Evolutionary conservation across 2,797 vertebrate species (phyloP).

Genomic region (Chelmon rostratus): DNA sequence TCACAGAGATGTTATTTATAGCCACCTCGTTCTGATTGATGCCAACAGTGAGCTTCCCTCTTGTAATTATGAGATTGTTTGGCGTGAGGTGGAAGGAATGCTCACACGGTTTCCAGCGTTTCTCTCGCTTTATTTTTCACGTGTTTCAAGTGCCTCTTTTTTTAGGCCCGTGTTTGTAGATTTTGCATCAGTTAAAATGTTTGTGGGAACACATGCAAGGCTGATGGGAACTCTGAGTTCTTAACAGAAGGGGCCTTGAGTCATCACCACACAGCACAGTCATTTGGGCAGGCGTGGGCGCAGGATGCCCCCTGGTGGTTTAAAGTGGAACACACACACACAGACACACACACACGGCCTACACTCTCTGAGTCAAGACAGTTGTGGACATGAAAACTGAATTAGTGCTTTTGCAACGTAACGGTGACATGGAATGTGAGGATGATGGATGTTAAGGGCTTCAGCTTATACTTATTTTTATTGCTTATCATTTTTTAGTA

Average conservation of each 20-base stretch:
- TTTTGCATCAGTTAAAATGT: constrained; percentile 78
- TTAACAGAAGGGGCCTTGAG: constrained; percentile 86
- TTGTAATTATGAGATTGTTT: constrained; percentile 38
- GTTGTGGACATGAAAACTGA: constrained; percentile 34
- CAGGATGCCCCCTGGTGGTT: constrained; percentile 83
- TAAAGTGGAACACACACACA: constrained; percentile 40
- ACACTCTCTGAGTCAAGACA: constrained; percentile 59
- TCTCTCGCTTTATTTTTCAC: constrained; percentile 19
- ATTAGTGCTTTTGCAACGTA: constrained; percentile 17
- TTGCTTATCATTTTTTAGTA: background rate
- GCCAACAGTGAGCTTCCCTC: constrained; percentile 41
- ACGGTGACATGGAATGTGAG: background rate
- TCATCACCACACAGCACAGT: constrained; percentile 75
- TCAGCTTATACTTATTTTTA: background rate
- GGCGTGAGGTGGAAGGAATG: constrained; percentile 33
- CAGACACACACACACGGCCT: constrained; percentile 18
- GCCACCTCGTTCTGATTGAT: constrained; percentile 42
- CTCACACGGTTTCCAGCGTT: constrained; percentile 27
- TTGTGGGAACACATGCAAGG: constrained; percentile 82
- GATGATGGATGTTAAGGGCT: background rate
- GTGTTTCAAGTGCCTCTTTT: constrained; percentile 57
- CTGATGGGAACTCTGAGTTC: constrained; percentile 85
- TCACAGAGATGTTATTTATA: constrained; percentile 62
- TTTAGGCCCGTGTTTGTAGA: constrained; percentile 60
- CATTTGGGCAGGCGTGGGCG: constrained; percentile 58